Conservation (phyloP, 1,140 invertebrate species). For the Papilio helenus region DNA sequence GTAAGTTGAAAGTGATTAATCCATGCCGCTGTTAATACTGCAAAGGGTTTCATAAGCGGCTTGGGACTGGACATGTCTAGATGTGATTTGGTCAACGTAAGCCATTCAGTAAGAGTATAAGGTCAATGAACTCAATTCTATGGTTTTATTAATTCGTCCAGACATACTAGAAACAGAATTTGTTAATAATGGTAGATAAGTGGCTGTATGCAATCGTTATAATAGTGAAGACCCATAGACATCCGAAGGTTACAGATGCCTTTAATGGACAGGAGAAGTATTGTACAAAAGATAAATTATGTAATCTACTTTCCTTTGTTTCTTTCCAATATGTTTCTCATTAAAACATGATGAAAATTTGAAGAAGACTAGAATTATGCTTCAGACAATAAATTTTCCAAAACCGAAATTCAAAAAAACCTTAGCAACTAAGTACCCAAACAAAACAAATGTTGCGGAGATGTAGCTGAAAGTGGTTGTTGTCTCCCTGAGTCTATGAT, state of each 20-base stretch:
- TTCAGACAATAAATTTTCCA: no score
- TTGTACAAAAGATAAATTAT: not conserved
- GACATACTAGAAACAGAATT: not conserved
- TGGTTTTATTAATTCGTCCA: not conserved
- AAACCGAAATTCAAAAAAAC: not conserved
- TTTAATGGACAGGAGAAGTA: not conserved
- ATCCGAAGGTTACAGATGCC: not conserved
- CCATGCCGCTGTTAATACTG: slow-evolving; percentile 6
- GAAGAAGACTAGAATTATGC: no score
- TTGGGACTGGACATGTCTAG: slow-evolving; percentile 15
- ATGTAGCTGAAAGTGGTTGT: slow-evolving; percentile 34
- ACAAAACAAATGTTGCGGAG: not conserved
- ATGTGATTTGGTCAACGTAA: slow-evolving; percentile 2
- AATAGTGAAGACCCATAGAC: not conserved
- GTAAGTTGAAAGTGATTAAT: slow-evolving; percentile 25
- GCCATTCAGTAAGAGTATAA: not conserved
- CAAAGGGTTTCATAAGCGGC: slow-evolving; percentile 26
- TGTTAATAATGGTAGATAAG: no score
- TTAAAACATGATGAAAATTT: no score
- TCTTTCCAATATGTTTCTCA: not conserved
- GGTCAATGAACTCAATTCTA: not conserved
- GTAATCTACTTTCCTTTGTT: no score
- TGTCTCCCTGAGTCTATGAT: slow-evolving; percentile 36
- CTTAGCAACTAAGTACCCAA: not conserved
- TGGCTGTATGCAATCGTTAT: not conserved